phyloP scores from a whole-genome alignment of 2,113 vertebrate genomes.

The Xiphias gladius region DNA sequence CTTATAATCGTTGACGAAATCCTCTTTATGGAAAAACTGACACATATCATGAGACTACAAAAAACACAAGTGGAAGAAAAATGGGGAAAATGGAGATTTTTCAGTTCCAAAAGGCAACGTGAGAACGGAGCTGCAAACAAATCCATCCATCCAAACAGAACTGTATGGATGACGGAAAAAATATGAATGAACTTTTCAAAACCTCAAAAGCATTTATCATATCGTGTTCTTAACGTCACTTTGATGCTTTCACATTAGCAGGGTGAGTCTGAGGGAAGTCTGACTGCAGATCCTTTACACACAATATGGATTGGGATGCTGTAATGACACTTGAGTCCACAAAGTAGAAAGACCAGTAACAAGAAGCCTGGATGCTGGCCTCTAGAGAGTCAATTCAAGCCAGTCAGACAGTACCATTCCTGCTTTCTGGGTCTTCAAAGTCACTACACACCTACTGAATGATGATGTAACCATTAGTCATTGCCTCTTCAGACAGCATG shows the following conservation, averaged over 20 bases:
- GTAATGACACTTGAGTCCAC: constrained; percentile 54
- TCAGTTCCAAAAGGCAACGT: background rate
- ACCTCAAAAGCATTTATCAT: constrained; percentile 1
- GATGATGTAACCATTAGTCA: constrained; percentile 55
- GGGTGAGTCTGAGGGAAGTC: background rate
- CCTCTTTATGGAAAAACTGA: background rate
- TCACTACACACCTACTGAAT: constrained; percentile 41
- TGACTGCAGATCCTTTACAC: constrained; percentile 22
- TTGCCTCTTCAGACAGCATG: constrained; percentile 36
- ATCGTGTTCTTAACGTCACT: background rate
- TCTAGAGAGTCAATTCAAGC: constrained; percentile 40
- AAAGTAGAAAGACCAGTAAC: constrained; percentile 24
- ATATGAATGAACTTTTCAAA: background rate
- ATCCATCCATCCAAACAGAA: background rate
- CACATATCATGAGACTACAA: no score
- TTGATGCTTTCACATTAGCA: constrained; percentile 5
- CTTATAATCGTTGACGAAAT: background rate
- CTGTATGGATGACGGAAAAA: background rate
- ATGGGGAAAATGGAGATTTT: background rate
- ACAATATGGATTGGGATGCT: constrained; percentile 28
- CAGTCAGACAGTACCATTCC: constrained; percentile 15
- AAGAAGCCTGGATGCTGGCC: constrained; percentile 20
- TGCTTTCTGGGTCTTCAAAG: constrained; percentile 32
- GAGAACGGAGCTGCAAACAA: background rate
- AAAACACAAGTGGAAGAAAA: background rate